Base-by-base conservation (phyloP, 2,113 vertebrate species). In the Xenotilapia longispinis region DNA sequence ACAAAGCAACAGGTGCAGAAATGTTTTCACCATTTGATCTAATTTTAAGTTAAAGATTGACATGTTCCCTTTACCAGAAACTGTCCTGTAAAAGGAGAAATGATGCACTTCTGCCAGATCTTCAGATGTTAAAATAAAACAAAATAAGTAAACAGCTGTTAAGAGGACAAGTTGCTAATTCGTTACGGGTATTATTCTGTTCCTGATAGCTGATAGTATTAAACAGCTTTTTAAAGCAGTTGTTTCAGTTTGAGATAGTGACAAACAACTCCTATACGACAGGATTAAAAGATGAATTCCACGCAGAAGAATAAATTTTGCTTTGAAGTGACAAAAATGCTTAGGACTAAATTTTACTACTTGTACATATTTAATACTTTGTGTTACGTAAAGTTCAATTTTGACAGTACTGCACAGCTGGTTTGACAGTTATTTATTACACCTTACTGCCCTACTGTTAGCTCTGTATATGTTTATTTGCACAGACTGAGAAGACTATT, bases 401-500 rank as follows among this genome's bases (percentile, higher is more conserved):
- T 55, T 75, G 58, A 88, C 53, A 73, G 82, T 11, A 47, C 23
- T 45, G 11, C 38, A 38, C 80, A 82, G 81, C 54, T 63, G 42
- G 5, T 33, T 15, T 87, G 87, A 86, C 83, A 89, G 87, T 73
- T 93, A 84, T 94, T 94, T 87, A 85, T 63, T 45, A 70, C 60
- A 88, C 81, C 84, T 91, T 38, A 88, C 75, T 83, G 83, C 45
- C 45, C 73, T 31, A 28, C 26, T 60, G 57, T 83, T 88, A 28
- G 21, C 60, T 42, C 36, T 45, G 12, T 87, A n/a, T 60, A 47
- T 86, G 55, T 89, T 87, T 89, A 87, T 91, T 83, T 88, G 42
- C 57, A 84, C 36, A 82, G 78, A 88, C 60, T 4, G 36, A 73
- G 54, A 87, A 83, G 78, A 47, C 13, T 68, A 54, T 70, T 82